A percentile compares a stretch with the other conserved stretches of the same genome.
Conservation (phyloP, 2,888 invertebrate genomes). For the Axea sp. region DNA sequence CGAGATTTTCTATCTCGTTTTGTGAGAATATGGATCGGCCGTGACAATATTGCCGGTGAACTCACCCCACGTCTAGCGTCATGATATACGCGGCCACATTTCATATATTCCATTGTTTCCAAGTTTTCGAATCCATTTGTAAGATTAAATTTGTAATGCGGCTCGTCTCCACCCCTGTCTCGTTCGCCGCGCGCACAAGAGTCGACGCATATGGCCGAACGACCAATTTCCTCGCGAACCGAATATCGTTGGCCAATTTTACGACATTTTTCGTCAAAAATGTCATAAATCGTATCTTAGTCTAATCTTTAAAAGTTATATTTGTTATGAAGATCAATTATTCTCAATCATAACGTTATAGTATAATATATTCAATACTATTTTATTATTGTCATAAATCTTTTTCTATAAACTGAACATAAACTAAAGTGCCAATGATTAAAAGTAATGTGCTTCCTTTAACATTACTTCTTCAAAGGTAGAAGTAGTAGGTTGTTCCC, state of each 20-base stretch:
- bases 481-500: no score
- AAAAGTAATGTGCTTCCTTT: no score
- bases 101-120: slow-evolving; percentile 80
- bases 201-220: slow-evolving; percentile 76
- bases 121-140: slow-evolving; percentile 84
- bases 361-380: no score
- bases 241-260: slow-evolving; percentile 63
- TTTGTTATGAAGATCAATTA: no score
- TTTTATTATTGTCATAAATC: no score
- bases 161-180: slow-evolving; percentile 62
- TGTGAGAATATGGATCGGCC: slow-evolving; percentile 73
- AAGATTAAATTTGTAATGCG: slow-evolving; percentile 86
- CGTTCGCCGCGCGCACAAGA: slow-evolving; percentile 68
- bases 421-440: no score
- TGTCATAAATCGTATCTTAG: slow-evolving; percentile 32
- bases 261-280: slow-evolving; percentile 58
- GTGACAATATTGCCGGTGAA: slow-evolving; percentile 78
- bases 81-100: slow-evolving; percentile 78
- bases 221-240: slow-evolving; percentile 73
- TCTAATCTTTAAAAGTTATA: slow-evolving; percentile 17
- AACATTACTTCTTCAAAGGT: no score
- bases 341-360: no score
- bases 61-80: slow-evolving; percentile 71
- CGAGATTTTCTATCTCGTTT: slow-evolving; percentile 56
- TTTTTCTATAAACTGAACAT: no score